Base-by-base conservation (phyloP, 1,140 invertebrate genomes). In the Drosophila trapezifrons region DNA sequence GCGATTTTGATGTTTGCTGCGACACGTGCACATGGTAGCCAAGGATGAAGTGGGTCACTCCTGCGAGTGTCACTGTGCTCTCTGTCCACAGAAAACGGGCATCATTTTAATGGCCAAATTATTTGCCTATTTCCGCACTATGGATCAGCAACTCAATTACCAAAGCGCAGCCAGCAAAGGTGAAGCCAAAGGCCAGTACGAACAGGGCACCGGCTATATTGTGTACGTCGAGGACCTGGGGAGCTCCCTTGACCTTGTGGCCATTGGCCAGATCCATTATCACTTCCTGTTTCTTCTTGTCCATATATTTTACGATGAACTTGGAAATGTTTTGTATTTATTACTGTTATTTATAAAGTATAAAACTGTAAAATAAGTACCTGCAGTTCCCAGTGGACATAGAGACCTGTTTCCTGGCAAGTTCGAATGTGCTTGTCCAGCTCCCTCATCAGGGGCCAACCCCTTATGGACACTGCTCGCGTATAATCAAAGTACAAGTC, bases 401-500 rank as follows among this genome's bases (percentile, higher is more conserved):
- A 91, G 1, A 92, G 62, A 7, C 91, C 91, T 2, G 74, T 55
- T 52, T 92, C 91, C 32, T 90, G 71, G n/a, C 78, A 90, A 5
- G 40, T 71, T 5, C 71, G 74, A 47, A 92, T 86, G 35, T 92
- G 89, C 13, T 51, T 67, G 58, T 92, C 76, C 15, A 92, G 55
- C 4, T 71, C 60, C 0, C 62, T 57, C 91, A 92, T 92, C 20
- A 91, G 12, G 0, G 69, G 65, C 91, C 91, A 92, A 12, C 91
- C 91, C 5, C 89, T 70, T 38, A 92, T 89, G 5, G 89, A 70
- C 4, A 92, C 80, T 8, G 85, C 91, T 12, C 89, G 57, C 4
- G 91, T 91, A 75, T 82, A 92, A 57, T 91, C 91, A 40, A 90
- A 90, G 22, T 91, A 92, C 0, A 92, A 47, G 67, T 92, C 89